Conservation (phyloP, 2,888 invertebrate genomes). For the Hyposoter dolosus region DNA sequence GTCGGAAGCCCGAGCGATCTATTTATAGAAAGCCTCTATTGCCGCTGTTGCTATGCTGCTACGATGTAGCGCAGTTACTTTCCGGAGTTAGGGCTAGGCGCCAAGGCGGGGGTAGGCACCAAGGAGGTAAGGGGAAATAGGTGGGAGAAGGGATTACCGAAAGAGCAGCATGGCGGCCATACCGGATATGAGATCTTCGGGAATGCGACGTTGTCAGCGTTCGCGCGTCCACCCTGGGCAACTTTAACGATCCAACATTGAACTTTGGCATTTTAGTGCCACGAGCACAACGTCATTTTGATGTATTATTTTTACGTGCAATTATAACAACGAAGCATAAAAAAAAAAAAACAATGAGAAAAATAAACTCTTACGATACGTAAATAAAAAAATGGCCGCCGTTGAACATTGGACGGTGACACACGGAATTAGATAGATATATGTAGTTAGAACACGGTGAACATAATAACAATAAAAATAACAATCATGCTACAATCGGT, state of each 20-base stretch:
- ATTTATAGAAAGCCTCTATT: slow-evolving; percentile 80
- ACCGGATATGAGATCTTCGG: slow-evolving; percentile 72
- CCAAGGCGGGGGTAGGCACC: slow-evolving; percentile 34
- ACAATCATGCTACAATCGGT: slow-evolving; percentile 35
- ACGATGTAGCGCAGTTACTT: slow-evolving; percentile 60
- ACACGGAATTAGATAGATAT: neutral
- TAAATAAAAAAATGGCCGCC: slow-evolving; percentile 2
- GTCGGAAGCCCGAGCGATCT: slow-evolving; percentile 76
- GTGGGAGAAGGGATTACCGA: slow-evolving; percentile 64
- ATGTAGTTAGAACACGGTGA: neutral
- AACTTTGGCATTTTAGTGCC: slow-evolving; percentile 59
- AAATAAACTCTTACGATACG: neutral
- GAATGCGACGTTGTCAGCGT: slow-evolving; percentile 62
- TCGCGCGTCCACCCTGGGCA: slow-evolving; percentile 38
- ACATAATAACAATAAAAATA: slow-evolving; percentile 50
- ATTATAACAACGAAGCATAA: neutral
- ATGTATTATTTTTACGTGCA: neutral
- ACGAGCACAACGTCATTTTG: slow-evolving; percentile 37
- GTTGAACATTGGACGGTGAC: slow-evolving; percentile 13
- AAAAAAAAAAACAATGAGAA: neutral
- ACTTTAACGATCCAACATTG: slow-evolving; percentile 67
- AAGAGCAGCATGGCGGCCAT: slow-evolving; percentile 71
- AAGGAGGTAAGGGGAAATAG: slow-evolving; percentile 61
- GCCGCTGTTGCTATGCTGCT: slow-evolving; percentile 81
- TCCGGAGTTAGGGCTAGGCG: slow-evolving; percentile 52